Base-by-base conservation (phyloP, 2,888 invertebrate species). In the Polydrusus pterygomalis region DNA sequence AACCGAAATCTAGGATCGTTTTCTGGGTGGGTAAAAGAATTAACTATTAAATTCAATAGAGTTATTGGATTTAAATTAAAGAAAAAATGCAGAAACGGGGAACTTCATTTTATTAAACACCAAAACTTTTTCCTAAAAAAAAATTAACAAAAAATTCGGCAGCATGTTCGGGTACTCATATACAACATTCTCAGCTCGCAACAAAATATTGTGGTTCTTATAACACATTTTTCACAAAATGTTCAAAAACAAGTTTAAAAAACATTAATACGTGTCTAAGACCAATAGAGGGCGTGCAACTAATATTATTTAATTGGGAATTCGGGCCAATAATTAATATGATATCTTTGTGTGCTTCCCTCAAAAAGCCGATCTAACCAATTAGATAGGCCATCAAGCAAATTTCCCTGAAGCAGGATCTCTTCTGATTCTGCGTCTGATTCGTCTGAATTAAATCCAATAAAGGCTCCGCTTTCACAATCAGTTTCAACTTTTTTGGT, bases 271-370 rank as follows among this genome's bases (percentile, higher is more conserved):
- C 17, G 38, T 60, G 38, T 60, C 58, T 60, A 60, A 38, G 17
- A 38, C 58, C 34, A 30, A 56, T n/a, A 17, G 15, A n/a, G 11
- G 6, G 9, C 2, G 58, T 60, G 58, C 58, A 38, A 38, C 17
- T 38, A 60, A 60, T 17, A 60, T 90, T 93, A 95, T 89, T 95
- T 95, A 85, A 93, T 92, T 80, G 94, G 93, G 90, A 96, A 97
- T 85, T 97, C 96, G n/a, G 99, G 99, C 99, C 99, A 99, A 88
- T 97, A 97, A 88, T 97, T 97, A 82, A 99, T 93, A 88, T 96
- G 95, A 89, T 98, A 98, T 81, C 98, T 94, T 87, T 96, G 95
- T 7, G 98, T 97, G 79, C 95, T 94, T 79, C 99, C 99, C 87
- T 99, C 99, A 86, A 99, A 98, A 79, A 99, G 89, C 25, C 97